phyloP scores from a whole-genome alignment of 2,888 invertebrate genomes.

The Acrocera orbiculus region DNA sequence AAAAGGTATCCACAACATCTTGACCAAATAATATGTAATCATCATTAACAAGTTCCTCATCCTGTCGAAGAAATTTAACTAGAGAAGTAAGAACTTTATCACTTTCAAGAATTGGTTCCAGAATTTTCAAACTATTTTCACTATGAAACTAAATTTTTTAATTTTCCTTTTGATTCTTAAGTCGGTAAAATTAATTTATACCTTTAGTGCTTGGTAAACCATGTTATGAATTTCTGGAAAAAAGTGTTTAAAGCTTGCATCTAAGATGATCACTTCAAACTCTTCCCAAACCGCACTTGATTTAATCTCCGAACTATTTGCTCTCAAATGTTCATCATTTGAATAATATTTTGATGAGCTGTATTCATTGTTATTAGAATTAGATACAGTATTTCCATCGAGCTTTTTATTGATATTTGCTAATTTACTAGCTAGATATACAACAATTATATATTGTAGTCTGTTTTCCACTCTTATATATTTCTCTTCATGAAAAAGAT shows the following conservation, averaged over 20 bases:
- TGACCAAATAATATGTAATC: slow-evolving; percentile 13
- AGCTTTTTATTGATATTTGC: slow-evolving; percentile 5
- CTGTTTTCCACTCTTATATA: slow-evolving; percentile 3
- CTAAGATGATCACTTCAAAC: slow-evolving; percentile 14
- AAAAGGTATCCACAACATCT: slow-evolving; percentile 15
- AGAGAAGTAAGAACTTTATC: slow-evolving; percentile 12
- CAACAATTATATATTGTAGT: slow-evolving; percentile 6
- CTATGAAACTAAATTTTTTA: too few species aligned
- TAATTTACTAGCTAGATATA: slow-evolving; percentile 6
- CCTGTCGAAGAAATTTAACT: slow-evolving; percentile 13
- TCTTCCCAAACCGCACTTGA: slow-evolving; percentile 13
- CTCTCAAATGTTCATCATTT: background rate
- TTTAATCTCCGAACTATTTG: slow-evolving; percentile 8
- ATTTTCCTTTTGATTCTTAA: too few species aligned
- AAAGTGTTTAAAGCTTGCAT: slow-evolving; percentile 13
- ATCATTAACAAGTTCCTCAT: slow-evolving; percentile 7
- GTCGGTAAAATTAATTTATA: too few species aligned
- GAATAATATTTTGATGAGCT: slow-evolving; percentile 5
- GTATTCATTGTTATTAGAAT: slow-evolving; percentile 1
- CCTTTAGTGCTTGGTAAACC: slow-evolving; percentile 7
- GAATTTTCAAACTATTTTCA: background rate
- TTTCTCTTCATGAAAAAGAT: slow-evolving; percentile 2
- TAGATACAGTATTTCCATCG: background rate
- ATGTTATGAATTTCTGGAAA: slow-evolving; percentile 12
- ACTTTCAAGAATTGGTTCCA: slow-evolving; percentile 13